Evolutionary conservation across 2,113 vertebrate species (phyloP).

Genomic region (Balaeniceps rex): DNA sequence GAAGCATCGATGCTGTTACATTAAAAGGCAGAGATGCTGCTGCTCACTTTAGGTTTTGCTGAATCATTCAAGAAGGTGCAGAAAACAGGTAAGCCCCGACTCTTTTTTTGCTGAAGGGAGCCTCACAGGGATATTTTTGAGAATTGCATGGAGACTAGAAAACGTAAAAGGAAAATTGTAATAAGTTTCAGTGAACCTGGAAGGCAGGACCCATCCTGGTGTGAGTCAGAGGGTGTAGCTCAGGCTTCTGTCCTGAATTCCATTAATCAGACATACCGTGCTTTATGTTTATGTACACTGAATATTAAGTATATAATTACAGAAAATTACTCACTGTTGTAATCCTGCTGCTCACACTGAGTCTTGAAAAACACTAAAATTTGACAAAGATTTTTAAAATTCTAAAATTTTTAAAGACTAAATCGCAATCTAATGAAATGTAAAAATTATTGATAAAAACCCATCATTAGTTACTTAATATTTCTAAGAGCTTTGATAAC

Average conservation of each 20-base stretch:
- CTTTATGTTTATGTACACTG: neutral
- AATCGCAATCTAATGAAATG: neutral
- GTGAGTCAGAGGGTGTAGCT: conserved; percentile 51
- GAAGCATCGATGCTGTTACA: neutral
- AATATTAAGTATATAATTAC: conserved; percentile 27
- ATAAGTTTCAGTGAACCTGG: conserved; percentile 29
- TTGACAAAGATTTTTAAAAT: neutral
- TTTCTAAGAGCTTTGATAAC: neutral
- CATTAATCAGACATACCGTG: neutral
- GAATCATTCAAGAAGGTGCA: conserved; percentile 17
- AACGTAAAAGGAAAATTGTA: neutral
- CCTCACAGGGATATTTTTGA: conserved; percentile 42
- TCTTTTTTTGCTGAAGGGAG: conserved; percentile 25
- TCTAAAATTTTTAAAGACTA: neutral
- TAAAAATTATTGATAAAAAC: neutral
- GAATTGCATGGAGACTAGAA: conserved; percentile 32
- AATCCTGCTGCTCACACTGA: neutral
- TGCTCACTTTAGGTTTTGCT: neutral
- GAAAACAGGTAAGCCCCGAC: neutral
- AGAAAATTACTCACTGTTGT: neutral
- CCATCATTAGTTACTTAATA: neutral
- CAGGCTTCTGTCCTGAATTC: conserved; percentile 8
- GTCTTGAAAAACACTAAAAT: neutral
- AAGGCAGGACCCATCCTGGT: neutral
- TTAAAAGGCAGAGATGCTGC: neutral